Evolutionary conservation across 2,113 vertebrate species (phyloP).

Genomic region (Edolisoma coerulescens): DNA sequence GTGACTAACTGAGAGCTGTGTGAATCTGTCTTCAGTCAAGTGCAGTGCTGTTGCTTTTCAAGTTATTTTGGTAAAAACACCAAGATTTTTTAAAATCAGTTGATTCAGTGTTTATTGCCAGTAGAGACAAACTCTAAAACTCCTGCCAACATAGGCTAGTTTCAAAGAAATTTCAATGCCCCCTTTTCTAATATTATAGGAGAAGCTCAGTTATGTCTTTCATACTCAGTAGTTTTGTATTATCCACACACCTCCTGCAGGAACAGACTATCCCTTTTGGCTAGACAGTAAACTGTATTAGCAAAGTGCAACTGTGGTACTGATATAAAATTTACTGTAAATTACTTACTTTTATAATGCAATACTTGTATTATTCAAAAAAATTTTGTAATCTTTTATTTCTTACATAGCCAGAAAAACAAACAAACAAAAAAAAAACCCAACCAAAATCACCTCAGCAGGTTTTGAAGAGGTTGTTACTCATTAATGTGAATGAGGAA

Average conservation of each 20-base stretch:
- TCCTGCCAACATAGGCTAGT: background rate
- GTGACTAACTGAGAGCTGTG: background rate
- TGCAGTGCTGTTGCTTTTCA: background rate
- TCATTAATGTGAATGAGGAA: background rate
- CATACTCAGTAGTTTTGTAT: background rate
- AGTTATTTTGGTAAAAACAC: background rate
- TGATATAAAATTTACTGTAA: background rate
- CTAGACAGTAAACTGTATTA: background rate
- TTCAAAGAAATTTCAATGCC: background rate
- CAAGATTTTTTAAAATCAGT: background rate
- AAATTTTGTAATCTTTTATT: background rate
- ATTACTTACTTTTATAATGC: background rate
- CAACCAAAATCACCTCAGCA: background rate
- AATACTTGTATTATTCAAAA: background rate
- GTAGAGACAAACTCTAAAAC: background rate
- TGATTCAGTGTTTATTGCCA: background rate
- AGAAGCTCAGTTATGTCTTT: background rate
- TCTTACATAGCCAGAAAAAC: background rate
- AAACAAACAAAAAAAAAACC: background rate
- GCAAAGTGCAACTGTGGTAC: background rate
- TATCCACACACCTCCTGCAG: background rate
- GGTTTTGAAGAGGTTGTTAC: background rate
- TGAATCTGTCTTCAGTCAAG: background rate
- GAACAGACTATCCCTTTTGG: background rate
- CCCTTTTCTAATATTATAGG: background rate